Evolutionary conservation across 2,113 vertebrate genomes (phyloP), one percentile per base, ranked within the genome.

Genomic region (Cervus canadensis): DNA sequence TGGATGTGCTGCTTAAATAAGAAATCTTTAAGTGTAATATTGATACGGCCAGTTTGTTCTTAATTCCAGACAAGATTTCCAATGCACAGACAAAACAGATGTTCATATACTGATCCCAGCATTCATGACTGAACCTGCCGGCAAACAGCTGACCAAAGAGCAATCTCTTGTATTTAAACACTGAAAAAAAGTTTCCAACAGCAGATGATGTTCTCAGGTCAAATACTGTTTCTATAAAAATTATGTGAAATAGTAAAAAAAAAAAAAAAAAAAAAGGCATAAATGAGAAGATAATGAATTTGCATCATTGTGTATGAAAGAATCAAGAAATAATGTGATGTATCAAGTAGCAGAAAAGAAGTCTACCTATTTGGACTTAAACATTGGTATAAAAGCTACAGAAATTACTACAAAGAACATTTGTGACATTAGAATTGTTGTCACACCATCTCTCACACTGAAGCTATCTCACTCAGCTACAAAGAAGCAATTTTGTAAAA

Each of bases 151-250:
- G 16, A 86, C 57, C 8, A 40, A 40, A 59, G 0, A 56, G 57
- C 6, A 89, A 57, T 11, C 25, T 60, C 26, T n/a, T 64, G 7
- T 26, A 45, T 19, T 78, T 60, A 85, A 81, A 33, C 60, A 21
- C 30, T 52, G 23, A 13, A 43, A 48, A 95, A 84, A 87, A 84
- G 12, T 30, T 89, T 92, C 52, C 43, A 45, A 71, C 7, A 40
- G 7, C 43, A 92, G 33, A 52, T 79, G 7, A 78, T 82, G 28
- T 87, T 67, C 91, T 96, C 84, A n/a, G 19, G 87, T 89, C 56
- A 98, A 92, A 67, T 56, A 45, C 3, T 16, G 17, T 87, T 91
- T 84, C 82, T 74, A 64, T 6, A 93, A 93, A 97, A 94, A 43
- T 2, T 45, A 9, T 81, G 40, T 87, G 87, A 94, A 93, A 59